Conservation (phyloP, 2,113 vertebrate species). For the Buteo buteo region DNA sequence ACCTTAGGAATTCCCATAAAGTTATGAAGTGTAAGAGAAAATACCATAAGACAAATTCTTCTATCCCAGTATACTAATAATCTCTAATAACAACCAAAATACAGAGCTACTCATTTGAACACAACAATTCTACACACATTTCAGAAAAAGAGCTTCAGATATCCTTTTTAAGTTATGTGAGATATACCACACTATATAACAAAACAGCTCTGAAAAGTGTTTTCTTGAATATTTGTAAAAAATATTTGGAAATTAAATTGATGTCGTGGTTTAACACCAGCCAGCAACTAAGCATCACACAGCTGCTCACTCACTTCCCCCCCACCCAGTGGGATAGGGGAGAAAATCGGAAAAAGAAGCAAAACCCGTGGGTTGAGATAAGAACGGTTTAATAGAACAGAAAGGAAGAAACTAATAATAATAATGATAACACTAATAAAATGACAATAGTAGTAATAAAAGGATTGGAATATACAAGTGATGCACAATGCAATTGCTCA, state of each 20-base stretch:
- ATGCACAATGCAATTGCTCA: too few relatives aligned
- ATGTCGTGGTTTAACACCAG: too few relatives aligned
- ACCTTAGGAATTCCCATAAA: neutral
- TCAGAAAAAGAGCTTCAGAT: neutral
- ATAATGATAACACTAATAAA: too few relatives aligned
- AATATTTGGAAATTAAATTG: neutral
- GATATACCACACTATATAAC: neutral
- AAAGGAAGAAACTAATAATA: too few relatives aligned
- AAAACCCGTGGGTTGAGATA: too few relatives aligned
- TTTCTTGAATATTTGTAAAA: neutral
- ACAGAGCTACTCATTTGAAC: neutral
- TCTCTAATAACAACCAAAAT: neutral
- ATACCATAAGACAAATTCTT: neutral
- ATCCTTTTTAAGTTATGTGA: neutral
- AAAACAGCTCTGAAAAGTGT: neutral
- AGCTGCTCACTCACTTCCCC: too few relatives aligned
- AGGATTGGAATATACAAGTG: too few relatives aligned
- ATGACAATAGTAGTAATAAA: too few relatives aligned
- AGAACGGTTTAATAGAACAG: too few relatives aligned
- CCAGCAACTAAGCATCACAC: too few relatives aligned
- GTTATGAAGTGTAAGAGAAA: neutral
- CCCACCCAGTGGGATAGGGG: too few relatives aligned
- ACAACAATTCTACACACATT: neutral
- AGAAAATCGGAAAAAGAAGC: too few relatives aligned
- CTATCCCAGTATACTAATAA: neutral